Base-by-base conservation (phyloP, 2,797 vertebrate genomes). In the Chrosomus eos region DNA sequence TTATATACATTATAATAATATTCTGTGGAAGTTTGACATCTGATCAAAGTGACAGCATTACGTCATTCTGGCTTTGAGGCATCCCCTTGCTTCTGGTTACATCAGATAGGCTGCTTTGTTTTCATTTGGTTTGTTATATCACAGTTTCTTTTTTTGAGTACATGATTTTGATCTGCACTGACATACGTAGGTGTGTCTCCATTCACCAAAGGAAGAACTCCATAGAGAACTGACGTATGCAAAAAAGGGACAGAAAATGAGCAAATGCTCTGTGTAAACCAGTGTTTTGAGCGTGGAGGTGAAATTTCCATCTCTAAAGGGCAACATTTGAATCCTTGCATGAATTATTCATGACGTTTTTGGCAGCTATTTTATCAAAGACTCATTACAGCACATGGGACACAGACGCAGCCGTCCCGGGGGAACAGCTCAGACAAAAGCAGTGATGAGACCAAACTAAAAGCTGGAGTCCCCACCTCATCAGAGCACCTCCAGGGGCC, bases 271-370 rank as follows among this genome's bases (percentile, higher is more conserved):
- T 83, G 85, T 86, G 88, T 88, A 82, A 80, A 87, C 19, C 26
- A 70, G 82, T 73, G 23, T 80, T 23, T 76, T 89, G 80, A 70
- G 31, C 38, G 33, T 55, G 48, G 78, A 91, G 92, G 86, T 92
- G 80, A 84, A 51, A 94, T 95, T 94, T 91, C 90, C 94, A 94
- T 95, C 93, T 93, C 88, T 75, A 83, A 48, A 91, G 91, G 92
- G 92, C 48, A 90, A 85, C 85, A 74, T 75, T 85, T 81, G 55
- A 0, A 6, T 68, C 86, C 43, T 51, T 26, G 13, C 64, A 48
- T 94, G 93, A 94, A 95, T 95, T 93, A 96, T 95, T 94, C 93
- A 95, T 95, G 92, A 94, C 86, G 26, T 67, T 86, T 53, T 87
- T 93, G 91, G 91, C 93, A 93, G 93, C 93, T 92, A 92, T 90